Conservation (phyloP, 1,140 invertebrate species). For the Drosophila gunungcola region DNA sequence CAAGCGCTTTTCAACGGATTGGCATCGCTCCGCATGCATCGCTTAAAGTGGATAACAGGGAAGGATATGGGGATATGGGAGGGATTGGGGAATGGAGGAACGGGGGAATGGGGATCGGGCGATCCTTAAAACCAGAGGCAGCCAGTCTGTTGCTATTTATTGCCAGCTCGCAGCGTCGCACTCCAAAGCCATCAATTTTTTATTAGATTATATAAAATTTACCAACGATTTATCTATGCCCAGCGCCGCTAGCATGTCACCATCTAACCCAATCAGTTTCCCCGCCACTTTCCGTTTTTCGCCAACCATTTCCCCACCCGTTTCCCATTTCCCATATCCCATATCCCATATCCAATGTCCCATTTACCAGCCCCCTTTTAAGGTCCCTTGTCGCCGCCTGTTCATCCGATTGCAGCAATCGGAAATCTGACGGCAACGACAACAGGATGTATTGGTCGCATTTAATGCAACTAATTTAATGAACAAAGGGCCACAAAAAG, state of each 20-base stretch:
- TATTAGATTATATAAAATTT: slow-evolving; percentile 84
- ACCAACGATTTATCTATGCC: slow-evolving; percentile 81
- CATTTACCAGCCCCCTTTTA: neutral
- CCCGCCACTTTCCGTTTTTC: neutral
- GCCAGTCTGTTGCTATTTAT: slow-evolving; percentile 72
- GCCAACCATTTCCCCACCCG: neutral
- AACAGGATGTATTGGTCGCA: slow-evolving; percentile 56
- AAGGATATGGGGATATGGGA: neutral
- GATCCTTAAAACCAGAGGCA: slow-evolving; percentile 31
- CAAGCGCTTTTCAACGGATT: slow-evolving; percentile 81
- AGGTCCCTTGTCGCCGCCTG: neutral
- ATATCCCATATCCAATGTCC: neutral
- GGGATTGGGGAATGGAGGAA: neutral
- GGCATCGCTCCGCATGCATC: slow-evolving; percentile 57
- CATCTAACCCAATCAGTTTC: neutral
- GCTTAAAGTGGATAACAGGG: slow-evolving; percentile 50
- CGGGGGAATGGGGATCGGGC: neutral
- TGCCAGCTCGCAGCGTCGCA: slow-evolving; percentile 66
- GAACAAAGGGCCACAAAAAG: neutral
- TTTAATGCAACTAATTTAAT: slow-evolving; percentile 62
- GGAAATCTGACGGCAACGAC: slow-evolving; percentile 40
- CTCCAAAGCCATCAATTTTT: slow-evolving; percentile 79
- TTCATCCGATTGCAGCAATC: slow-evolving; percentile 55
- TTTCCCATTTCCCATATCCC: neutral
- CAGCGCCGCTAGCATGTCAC: slow-evolving; percentile 51